Evolutionary conservation across 2,113 vertebrate genomes (phyloP).

Genomic region (Dipodomys spectabilis): DNA sequence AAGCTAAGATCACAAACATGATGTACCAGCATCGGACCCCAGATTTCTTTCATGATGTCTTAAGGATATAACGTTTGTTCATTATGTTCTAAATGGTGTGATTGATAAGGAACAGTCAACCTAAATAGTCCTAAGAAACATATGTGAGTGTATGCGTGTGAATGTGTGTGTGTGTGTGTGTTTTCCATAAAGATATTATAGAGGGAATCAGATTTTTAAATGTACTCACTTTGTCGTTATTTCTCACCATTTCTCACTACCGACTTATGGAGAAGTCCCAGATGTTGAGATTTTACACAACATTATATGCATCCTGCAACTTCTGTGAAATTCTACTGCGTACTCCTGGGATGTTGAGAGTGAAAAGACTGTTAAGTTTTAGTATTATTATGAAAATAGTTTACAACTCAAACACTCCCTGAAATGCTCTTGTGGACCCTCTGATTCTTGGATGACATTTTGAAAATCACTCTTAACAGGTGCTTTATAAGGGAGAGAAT

Average conservation of each 20-base stretch:
- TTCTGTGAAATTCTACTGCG: constrained; percentile 18
- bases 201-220: background rate
- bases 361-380: constrained; percentile 13
- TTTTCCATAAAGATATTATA: background rate
- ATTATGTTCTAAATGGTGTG: background rate
- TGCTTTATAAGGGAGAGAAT: background rate
- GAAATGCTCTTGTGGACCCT: background rate
- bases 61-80: background rate
- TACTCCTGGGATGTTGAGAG: background rate
- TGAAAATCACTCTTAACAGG: background rate
- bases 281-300: background rate
- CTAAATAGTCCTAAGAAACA: too few species aligned
- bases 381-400: constrained; percentile 29
- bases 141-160: background rate
- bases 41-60: background rate
- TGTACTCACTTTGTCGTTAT: background rate
- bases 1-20: too few species aligned
- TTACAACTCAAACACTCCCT: background rate
- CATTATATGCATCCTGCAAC: background rate
- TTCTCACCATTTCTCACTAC: background rate
- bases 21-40: too few species aligned
- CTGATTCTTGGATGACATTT: background rate
- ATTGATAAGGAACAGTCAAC: background rate
- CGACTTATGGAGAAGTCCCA: background rate
- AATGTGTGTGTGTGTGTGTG: background rate